Evolutionary conservation across 2,113 vertebrate species (phyloP).

Genomic region (Phylloscopus trochilus): DNA sequence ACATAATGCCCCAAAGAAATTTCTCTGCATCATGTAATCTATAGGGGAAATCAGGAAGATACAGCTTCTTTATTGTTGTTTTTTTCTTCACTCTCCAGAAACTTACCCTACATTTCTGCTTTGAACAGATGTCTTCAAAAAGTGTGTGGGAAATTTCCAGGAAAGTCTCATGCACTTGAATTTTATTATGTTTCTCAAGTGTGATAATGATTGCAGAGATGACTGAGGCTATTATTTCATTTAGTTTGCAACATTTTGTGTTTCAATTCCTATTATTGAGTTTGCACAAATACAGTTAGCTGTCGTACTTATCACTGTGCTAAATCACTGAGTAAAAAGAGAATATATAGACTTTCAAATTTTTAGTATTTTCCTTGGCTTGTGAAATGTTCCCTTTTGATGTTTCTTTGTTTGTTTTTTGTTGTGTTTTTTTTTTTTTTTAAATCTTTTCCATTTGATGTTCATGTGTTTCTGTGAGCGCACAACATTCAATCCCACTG

Average conservation of each 20-base stretch:
- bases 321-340: neutral
- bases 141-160: conserved; percentile 39
- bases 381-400: neutral
- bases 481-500: rapidly evolving
- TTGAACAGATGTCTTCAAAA: conserved; percentile 16
- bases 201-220: neutral
- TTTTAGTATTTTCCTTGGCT: neutral
- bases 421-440: too few relatives aligned
- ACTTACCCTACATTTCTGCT: conserved; percentile 21
- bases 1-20: neutral
- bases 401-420: neutral
- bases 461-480: neutral
- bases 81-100: neutral
- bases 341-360: neutral
- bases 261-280: neutral
- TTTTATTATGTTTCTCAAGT: conserved; percentile 3
- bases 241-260: neutral
- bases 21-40: neutral
- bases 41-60: neutral
- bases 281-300: neutral
- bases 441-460: neutral
- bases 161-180: neutral
- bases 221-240: neutral
- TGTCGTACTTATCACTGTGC: neutral
- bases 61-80: neutral